phyloP scores from a whole-genome alignment of 2,888 invertebrate species.

The Aporophyla lueneburgensis region DNA sequence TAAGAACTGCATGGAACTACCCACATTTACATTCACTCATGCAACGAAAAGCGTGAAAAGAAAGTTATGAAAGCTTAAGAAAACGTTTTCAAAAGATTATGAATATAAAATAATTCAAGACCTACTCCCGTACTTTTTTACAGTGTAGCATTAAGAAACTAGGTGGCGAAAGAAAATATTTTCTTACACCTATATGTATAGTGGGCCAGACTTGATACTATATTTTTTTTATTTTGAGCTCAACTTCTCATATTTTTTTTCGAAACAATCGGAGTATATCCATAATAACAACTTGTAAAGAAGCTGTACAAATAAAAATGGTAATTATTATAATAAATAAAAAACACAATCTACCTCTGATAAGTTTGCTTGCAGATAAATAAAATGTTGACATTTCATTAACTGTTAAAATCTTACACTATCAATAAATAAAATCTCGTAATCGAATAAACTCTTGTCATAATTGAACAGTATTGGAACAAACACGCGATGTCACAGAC shows the following conservation, averaged over 20 bases:
- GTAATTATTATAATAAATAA: background rate
- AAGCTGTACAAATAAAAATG: background rate
- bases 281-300: background rate
- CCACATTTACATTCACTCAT: constrained; percentile 19
- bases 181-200: too few relatives aligned
- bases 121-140: background rate
- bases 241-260: too few relatives aligned
- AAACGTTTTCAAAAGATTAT: constrained; percentile 2
- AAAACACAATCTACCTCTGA: background rate
- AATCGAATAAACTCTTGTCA: constrained; percentile 35
- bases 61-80: constrained; percentile 4
- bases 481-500: constrained; percentile 27
- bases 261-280: background rate
- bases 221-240: background rate
- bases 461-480: constrained; percentile 42
- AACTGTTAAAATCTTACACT: background rate
- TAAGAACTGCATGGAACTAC: constrained; percentile 11
- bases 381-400: background rate
- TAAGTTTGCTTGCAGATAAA: background rate
- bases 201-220: background rate
- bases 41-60: background rate
- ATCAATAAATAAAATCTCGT: constrained; percentile 5
- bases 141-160: background rate
- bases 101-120: constrained; percentile 5
- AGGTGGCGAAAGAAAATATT: background rate